Evolutionary conservation across 1,140 invertebrate species (phyloP).

Genomic region (Aethina tumida): DNA sequence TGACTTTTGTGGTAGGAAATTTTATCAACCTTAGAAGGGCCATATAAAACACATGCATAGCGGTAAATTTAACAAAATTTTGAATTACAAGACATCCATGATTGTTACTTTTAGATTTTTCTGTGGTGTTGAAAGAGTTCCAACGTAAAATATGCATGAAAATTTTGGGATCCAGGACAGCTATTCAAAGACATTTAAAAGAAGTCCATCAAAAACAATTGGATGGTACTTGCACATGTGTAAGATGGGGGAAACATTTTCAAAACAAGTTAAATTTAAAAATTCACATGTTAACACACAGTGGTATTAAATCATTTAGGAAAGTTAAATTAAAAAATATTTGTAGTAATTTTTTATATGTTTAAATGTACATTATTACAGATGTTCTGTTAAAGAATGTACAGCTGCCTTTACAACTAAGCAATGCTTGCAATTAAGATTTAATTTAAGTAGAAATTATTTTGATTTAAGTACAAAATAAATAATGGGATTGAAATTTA

Average conservation of each 20-base stretch:
- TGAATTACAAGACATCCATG: too few species aligned
- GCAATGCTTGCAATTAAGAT: slow-evolving; percentile 68
- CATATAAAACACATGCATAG: slow-evolving; percentile 81
- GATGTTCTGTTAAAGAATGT: slow-evolving; percentile 54
- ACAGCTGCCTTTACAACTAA: slow-evolving; percentile 66
- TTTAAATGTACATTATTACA: too few species aligned
- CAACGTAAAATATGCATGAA: slow-evolving; percentile 66
- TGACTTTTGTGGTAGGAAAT: slow-evolving; percentile 68
- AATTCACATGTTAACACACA: slow-evolving; percentile 71
- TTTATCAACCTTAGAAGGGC: slow-evolving; percentile 76
- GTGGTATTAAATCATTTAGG: slow-evolving; percentile 69
- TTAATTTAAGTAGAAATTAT: too few species aligned
- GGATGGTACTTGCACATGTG: slow-evolving; percentile 49
- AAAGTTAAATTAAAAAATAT: too few species aligned
- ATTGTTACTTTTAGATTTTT: slow-evolving; percentile 56
- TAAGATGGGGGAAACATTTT: slow-evolving; percentile 66
- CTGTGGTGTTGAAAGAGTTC: slow-evolving; percentile 62
- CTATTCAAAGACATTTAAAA: slow-evolving; percentile 61
- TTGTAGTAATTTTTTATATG: too few species aligned
- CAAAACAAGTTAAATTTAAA: slow-evolving; percentile 70
- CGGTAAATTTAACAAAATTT: slow-evolving; percentile 44
- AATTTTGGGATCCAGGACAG: slow-evolving; percentile 59
- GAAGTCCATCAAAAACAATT: slow-evolving; percentile 62
- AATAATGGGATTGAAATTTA: too few species aligned
- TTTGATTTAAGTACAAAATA: too few species aligned